Evolutionary conservation across 2,888 invertebrate species (phyloP).

Genomic region (Strigamia transsilvanica): DNA sequence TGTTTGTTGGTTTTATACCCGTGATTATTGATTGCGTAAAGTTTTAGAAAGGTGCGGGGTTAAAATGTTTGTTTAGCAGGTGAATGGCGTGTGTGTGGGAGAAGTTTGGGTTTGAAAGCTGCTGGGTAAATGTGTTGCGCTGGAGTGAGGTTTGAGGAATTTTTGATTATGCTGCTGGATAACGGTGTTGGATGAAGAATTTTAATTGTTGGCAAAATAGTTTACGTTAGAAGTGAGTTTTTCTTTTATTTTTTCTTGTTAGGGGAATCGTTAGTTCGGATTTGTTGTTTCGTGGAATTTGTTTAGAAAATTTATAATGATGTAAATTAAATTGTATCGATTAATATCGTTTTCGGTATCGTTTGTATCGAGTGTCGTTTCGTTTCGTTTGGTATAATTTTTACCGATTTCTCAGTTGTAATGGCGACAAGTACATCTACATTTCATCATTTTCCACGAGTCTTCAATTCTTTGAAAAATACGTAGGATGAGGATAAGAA

Average conservation of each 20-base stretch:
- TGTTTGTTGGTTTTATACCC: constrained; percentile 12
- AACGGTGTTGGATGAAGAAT: not conserved
- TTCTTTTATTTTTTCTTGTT: not conserved
- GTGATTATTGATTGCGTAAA: not conserved
- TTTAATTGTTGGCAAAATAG: not conserved
- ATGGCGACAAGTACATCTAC: too few relatives aligned
- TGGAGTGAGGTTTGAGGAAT: not conserved
- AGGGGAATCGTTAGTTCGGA: not conserved
- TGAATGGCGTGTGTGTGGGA: not conserved
- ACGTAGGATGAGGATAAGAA: not conserved
- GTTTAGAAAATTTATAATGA: not conserved
- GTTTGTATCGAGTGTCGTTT: too few relatives aligned
- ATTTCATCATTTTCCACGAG: too few relatives aligned
- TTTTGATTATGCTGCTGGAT: not conserved
- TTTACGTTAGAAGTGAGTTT: too few relatives aligned
- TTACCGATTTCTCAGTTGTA: too few relatives aligned
- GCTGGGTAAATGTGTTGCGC: too few relatives aligned
- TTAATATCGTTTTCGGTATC: too few relatives aligned
- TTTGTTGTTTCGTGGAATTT: not conserved
- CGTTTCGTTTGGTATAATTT: too few relatives aligned
- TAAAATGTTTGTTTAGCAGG: not conserved
- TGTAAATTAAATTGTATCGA: not conserved
- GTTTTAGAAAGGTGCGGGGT: constrained; percentile 5
- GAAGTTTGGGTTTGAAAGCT: not conserved
- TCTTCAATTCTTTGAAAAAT: too few relatives aligned